Evolutionary conservation across 64 coral and sea anemone genomes (phyloP), one percentile per base, ranked within the genome.

Genomic region (Trachythela sp.): DNA sequence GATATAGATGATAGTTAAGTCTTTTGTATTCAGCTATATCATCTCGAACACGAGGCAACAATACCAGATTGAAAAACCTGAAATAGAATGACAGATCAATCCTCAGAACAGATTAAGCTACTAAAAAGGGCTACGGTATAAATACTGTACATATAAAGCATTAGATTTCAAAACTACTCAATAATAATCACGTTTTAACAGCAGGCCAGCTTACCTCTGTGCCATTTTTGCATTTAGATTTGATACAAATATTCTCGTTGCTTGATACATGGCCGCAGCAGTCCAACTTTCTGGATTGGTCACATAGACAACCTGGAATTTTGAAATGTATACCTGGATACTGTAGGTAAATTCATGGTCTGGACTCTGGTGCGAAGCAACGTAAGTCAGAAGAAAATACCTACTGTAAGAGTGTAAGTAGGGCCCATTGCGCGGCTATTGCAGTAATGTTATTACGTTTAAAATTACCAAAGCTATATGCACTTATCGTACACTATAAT

Each of bases 141-240:
- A 6, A 45, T 45, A 45, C 42, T 4, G 11, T 4, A 4, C 42
- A 6, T 45, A 6, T 45, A 45, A 45, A 45, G 42, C 42, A 45
- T 45, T 45, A 45, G 42, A n/a, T n/a, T n/a, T n/a, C 48, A 4
- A 17, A n/a, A 67, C 33, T 13, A 10, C 18, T 67, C 1, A 67
- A 34, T 31, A 41, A 37, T 39, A 54, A 6, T 84, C 48, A 84
- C 11, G 8, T 84, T 13, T 2, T 22, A 17, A 51, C 83, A 48
- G 40, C 13, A 32, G 34, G 20, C 9, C 58, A 14, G 22, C 54
- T 40, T 88, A 99, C 96, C 96, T 99, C 91, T 99, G 96, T 48
- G 96, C 91, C 93, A 99, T 99, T 90, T 95, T 99, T 59, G 39
- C 93, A 99, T 99, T 99, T 31, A 93, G 83, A 84, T 99, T 99